Conservation (phyloP, 2,113 vertebrate species). For the Ranitomeya imitator region DNA sequence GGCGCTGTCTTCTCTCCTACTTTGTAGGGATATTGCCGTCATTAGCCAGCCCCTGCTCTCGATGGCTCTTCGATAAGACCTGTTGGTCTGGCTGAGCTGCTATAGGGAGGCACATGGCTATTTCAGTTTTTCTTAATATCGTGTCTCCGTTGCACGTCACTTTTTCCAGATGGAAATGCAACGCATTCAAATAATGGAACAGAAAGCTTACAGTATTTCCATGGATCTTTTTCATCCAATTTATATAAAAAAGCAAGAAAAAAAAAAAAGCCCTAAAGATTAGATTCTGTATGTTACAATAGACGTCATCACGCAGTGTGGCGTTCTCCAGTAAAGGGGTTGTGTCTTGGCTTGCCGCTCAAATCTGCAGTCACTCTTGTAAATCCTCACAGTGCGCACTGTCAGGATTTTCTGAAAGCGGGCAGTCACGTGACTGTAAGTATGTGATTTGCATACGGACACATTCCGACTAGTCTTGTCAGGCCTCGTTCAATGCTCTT, state of each 20-base stretch:
- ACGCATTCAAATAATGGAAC: neutral
- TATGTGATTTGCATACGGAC: no score
- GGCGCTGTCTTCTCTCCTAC: no score
- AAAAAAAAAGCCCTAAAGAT: neutral
- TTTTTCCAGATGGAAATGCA: no score
- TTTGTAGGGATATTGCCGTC: neutral
- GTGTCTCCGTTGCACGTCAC: neutral
- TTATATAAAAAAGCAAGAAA: neutral
- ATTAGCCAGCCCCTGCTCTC: neutral
- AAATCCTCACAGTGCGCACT: no score
- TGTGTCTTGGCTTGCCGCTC: no score
- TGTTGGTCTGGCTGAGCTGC: neutral
- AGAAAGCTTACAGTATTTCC: neutral
- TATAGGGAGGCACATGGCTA: neutral
- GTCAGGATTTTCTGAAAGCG: no score
- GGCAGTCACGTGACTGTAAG: no score
- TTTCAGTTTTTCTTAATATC: neutral
- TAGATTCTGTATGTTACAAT: neutral
- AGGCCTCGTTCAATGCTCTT: no score
- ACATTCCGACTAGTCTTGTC: no score
- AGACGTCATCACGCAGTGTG: no score
- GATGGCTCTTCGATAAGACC: conserved; percentile 8
- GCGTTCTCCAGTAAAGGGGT: no score
- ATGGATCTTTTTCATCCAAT: neutral
- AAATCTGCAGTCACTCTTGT: no score